Evolutionary conservation across 2,888 invertebrate species (phyloP).

Genomic region (Xanthorhoe spadicearia): DNA sequence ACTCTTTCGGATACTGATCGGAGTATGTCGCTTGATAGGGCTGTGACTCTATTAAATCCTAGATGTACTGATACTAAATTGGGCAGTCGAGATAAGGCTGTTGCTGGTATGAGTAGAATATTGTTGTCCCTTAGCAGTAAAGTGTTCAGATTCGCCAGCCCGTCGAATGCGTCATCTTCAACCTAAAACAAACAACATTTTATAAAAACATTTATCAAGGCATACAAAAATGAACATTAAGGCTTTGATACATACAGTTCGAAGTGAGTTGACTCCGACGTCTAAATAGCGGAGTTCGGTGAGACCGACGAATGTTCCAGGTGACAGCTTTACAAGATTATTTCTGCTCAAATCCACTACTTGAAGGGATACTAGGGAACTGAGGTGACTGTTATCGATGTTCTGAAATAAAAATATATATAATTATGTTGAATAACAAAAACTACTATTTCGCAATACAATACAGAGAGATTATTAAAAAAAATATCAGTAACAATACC

Average conservation of each 20-base stretch:
- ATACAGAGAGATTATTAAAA: neutral
- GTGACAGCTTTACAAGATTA: slow-evolving; percentile 91
- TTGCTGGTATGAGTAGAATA: slow-evolving; percentile 92
- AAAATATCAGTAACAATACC: neutral
- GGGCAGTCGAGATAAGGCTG: slow-evolving; percentile 92
- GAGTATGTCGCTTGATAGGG: slow-evolving; percentile 91
- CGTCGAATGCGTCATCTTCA: slow-evolving; percentile 94
- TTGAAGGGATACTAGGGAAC: slow-evolving; percentile 87
- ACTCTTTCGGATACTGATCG: slow-evolving; percentile 89
- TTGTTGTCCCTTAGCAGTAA: slow-evolving; percentile 94
- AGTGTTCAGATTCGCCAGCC: slow-evolving; percentile 90
- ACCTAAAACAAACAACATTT: slow-evolving; percentile 82
- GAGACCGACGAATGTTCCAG: slow-evolving; percentile 92
- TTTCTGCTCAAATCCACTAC: slow-evolving; percentile 93
- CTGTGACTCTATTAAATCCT: slow-evolving; percentile 94
- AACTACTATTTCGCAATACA: neutral
- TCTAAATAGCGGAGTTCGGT: slow-evolving; percentile 89
- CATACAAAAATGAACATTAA: neutral
- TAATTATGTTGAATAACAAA: neutral
- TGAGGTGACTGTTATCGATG: slow-evolving; percentile 90
- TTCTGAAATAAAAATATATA: slow-evolving; percentile 79
- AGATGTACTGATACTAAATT: slow-evolving; percentile 89
- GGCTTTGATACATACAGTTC: slow-evolving; percentile 88
- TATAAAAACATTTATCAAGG: neutral
- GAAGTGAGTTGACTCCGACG: slow-evolving; percentile 92